Evolutionary conservation across 1,140 invertebrate genomes (phyloP), one percentile per base, ranked within the genome.

Genomic region (Heliothis subflexa): DNA sequence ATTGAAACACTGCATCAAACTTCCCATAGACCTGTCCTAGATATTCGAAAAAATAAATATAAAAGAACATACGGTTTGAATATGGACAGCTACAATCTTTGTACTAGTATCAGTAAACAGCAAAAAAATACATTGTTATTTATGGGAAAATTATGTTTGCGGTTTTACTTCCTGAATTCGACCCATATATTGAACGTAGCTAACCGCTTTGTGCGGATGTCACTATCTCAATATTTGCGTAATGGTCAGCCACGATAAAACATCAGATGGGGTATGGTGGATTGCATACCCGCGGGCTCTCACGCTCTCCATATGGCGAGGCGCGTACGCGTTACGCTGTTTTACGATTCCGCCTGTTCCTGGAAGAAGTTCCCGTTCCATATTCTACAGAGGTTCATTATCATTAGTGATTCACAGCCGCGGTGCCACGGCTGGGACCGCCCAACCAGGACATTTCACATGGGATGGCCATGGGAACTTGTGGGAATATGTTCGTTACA

Each of bases 121-220:
- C 2, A 25, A 14, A 50, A 68, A 68, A 77, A 16, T 47, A 54
- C 50, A 77, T 77, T 68, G 52, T 78, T 55, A 81, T 52, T 81
- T 80, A 84, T 88, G 84, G 82, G 83, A 88, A 83, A 82, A 81
- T 81, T 50, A 74, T 82, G 84, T 88, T 89, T 89, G 91, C 87
- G 91, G 91, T 91, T 93, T 85, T 84, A 87, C 85, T 92, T 93
- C 91, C 90, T 89, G 87, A 85, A 75, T 84, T 81, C 89, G 89
- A 91, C 89, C 92, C 81, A 92, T 80, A 86, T 89, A 83, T 82
- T 72, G 68, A 83, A 80, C 78, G 77, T 86, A 71, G 72, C 79
- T 77, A 77, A 81, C 75, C 76, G 52, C 77, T 50, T 55, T 82
- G 75, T 81, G 86, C 89, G 92, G 92, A 93, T 91, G 90, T 87